phyloP scores from a whole-genome alignment of 2,113 vertebrate species.

The Labeo rohita region DNA sequence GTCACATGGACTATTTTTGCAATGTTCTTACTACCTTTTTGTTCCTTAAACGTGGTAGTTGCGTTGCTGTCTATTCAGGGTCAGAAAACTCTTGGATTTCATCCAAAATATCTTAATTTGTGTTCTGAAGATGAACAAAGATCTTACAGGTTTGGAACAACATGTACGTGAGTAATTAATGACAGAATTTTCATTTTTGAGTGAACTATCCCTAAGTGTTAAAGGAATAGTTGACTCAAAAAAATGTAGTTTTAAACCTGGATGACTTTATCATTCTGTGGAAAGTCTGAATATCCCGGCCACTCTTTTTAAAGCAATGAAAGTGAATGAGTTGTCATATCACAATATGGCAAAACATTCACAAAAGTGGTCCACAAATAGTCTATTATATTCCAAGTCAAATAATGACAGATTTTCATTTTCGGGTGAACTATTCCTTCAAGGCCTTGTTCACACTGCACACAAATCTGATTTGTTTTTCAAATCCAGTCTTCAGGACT shows the following conservation, averaged over 20 bases:
- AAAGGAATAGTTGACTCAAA: too few relatives aligned
- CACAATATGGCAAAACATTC: not conserved
- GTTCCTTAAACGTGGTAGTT: too few relatives aligned
- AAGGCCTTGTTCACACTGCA: conserved; percentile 2
- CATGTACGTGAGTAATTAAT: too few relatives aligned
- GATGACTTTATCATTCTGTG: not conserved
- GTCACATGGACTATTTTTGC: too few relatives aligned
- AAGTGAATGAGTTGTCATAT: not conserved
- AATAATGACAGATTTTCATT: not conserved
- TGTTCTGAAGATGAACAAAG: too few relatives aligned
- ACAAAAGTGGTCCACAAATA: not conserved
- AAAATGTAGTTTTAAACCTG: not conserved
- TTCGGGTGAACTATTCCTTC: not conserved
- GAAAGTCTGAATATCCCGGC: not conserved
- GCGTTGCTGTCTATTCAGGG: too few relatives aligned
- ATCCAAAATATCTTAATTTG: too few relatives aligned
- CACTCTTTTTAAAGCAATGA: not conserved
- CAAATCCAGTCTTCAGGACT: not conserved
- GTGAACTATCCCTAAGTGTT: too few relatives aligned
- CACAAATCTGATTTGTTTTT: conserved; percentile 23
- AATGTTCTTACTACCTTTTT: too few relatives aligned
- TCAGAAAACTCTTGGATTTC: too few relatives aligned
- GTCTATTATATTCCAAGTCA: not conserved
- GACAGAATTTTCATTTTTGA: too few relatives aligned
- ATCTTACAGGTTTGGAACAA: too few relatives aligned